Evolutionary conservation across 2,888 invertebrate genomes (phyloP).

Genomic region (Folsomia manolachei): DNA sequence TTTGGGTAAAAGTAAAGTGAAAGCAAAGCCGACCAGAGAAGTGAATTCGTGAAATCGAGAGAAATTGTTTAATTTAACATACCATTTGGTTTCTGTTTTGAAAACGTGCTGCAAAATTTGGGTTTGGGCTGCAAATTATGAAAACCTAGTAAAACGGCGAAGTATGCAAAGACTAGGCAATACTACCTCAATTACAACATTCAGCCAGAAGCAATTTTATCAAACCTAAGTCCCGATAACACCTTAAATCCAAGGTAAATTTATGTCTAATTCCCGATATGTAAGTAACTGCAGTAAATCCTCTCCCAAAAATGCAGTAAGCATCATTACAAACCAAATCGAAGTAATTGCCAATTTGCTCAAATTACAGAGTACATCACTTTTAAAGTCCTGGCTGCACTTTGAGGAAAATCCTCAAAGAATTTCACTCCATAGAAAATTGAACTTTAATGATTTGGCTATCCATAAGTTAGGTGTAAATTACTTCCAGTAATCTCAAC

Average conservation of each 20-base stretch:
- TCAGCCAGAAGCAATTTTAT: too few relatives aligned
- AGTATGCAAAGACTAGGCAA: too few relatives aligned
- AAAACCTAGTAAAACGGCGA: too few relatives aligned
- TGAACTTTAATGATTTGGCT: not conserved
- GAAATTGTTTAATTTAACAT: not conserved
- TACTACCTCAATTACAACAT: too few relatives aligned
- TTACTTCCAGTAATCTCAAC: not conserved
- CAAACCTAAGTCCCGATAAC: too few relatives aligned
- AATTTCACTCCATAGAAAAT: not conserved
- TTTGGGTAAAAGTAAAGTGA: not conserved
- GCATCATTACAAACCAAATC: too few relatives aligned
- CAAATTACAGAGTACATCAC: too few relatives aligned
- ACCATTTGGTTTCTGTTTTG: not conserved
- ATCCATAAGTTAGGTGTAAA: not conserved
- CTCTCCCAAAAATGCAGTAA: too few relatives aligned
- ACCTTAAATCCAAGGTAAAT: too few relatives aligned
- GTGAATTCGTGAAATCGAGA: not conserved
- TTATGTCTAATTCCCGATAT: too few relatives aligned
- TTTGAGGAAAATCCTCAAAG: not conserved
- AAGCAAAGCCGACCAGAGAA: not conserved
- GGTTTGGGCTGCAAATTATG: too few relatives aligned
- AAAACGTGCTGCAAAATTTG: not conserved
- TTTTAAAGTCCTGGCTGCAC: not conserved
- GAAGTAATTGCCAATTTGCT: not conserved
- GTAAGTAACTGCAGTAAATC: too few relatives aligned